Conservation (phyloP, 2,113 vertebrate species). For the Pleuronectes platessa region DNA sequence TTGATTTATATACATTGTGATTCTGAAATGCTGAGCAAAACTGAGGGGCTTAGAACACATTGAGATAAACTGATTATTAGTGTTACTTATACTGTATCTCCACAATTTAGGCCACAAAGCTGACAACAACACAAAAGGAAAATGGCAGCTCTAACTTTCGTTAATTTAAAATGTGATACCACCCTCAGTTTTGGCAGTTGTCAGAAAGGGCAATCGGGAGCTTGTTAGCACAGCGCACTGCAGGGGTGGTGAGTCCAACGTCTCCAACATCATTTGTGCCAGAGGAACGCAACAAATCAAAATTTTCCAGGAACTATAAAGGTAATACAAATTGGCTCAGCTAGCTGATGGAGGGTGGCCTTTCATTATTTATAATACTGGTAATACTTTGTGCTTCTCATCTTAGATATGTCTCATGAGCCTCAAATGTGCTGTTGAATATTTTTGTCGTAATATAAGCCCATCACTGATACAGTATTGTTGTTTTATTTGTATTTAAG, state of each 20-base stretch:
- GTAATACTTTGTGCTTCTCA: constrained; percentile 1
- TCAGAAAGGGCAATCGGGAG: constrained; percentile 42
- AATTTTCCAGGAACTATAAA: constrained; percentile 37
- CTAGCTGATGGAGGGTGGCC: constrained; percentile 4
- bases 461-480: neutral
- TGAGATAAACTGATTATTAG: constrained; percentile 42
- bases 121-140: neutral
- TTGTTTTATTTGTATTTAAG: neutral
- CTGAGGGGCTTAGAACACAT: constrained; percentile 10
- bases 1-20: neutral
- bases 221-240: constrained; percentile 59
- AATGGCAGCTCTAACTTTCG: constrained; percentile 12
- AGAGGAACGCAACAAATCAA: constrained; percentile 29
- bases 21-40: neutral
- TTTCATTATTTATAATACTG: neutral
- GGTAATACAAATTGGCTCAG: constrained; percentile 33
- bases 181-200: constrained; percentile 41
- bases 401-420: neutral
- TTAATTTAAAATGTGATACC: constrained; percentile 33
- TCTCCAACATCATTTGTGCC: constrained; percentile 41
- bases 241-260: constrained; percentile 9
- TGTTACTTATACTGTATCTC: constrained; percentile 22
- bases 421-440: constrained; percentile 8
- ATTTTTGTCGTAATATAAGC: neutral
- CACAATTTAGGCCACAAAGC: neutral